A percentile compares a stretch with the other conserved stretches of the same genome.
Evolutionary conservation across 2,888 invertebrate species (phyloP).

Genomic region (Ophion obscuratus): DNA sequence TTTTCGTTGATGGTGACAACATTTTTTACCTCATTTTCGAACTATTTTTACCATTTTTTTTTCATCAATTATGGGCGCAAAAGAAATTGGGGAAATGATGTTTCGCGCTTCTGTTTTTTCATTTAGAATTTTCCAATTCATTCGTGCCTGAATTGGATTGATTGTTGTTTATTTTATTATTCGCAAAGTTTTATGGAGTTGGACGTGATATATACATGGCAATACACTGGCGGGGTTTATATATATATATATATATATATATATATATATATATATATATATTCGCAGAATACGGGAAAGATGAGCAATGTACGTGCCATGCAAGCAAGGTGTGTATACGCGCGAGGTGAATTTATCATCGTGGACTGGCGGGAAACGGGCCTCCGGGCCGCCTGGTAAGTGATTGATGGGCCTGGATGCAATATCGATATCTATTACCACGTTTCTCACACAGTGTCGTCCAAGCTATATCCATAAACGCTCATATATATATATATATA

Average conservation of each 20-base stretch:
- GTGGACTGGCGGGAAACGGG: conserved; percentile 55
- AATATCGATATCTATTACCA: conserved; percentile 70
- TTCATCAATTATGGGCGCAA: not conserved
- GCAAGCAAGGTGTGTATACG: conserved; percentile 47
- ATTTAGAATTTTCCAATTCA: not conserved
- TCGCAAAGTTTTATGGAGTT: conserved; percentile 40
- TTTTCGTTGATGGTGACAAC: not conserved
- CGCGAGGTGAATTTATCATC: conserved; percentile 67
- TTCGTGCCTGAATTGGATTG: not conserved
- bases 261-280: conserved; percentile 1
- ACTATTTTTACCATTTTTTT: not conserved
- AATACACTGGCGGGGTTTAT: not conserved
- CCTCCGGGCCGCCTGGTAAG: conserved; percentile 53
- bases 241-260: conserved; percentile 7
- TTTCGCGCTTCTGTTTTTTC: not conserved
- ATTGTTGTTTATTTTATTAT: conserved; percentile 23
- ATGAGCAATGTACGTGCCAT: conserved; percentile 37
- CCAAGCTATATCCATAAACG: conserved; percentile 37
- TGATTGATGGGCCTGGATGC: conserved; percentile 65
- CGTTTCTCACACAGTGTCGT: conserved; percentile 63
- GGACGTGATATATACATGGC: not conserved
- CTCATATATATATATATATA: too few species aligned
- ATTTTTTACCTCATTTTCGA: not conserved
- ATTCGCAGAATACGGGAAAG: not conserved
- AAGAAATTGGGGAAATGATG: not conserved